phyloP scores from a whole-genome alignment of 2,888 invertebrate species.

The Tuta absoluta region DNA sequence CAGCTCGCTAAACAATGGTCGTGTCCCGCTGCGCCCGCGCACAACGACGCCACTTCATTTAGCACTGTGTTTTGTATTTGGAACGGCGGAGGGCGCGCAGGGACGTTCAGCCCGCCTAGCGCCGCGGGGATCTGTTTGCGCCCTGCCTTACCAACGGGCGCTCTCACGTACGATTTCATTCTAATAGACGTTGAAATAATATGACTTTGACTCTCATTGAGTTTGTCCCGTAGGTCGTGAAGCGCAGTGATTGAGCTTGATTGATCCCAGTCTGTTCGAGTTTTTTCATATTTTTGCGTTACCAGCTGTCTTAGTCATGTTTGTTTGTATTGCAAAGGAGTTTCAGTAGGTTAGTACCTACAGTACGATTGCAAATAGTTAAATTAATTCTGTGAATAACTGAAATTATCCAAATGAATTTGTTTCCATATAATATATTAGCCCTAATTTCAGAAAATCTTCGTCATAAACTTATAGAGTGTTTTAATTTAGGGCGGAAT shows the following conservation, averaged over 20 bases:
- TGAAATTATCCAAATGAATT: neutral
- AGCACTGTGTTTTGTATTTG: neutral
- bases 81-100: conserved; percentile 42
- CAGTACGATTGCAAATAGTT: too few relatives aligned
- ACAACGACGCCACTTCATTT: conserved; percentile 26
- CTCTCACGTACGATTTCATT: conserved; percentile 30
- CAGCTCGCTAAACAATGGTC: conserved; percentile 24
- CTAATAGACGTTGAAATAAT: conserved; percentile 29
- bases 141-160: conserved; percentile 31
- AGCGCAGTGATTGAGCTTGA: conserved; percentile 12
- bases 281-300: neutral
- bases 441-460: neutral
- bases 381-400: too few relatives aligned
- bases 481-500: conserved; percentile 32
- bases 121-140: conserved; percentile 32
- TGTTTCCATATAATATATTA: neutral
- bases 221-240: conserved; percentile 13
- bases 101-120: conserved; percentile 40
- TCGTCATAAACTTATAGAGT: neutral
- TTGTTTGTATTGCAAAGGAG: neutral
- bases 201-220: conserved; percentile 11
- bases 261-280: conserved; percentile 8
- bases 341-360: too few relatives aligned
- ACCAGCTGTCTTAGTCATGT: neutral
- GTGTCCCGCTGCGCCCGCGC: conserved; percentile 30